Base-by-base conservation (phyloP, 2,888 invertebrate species). In the Acheta domesticus region DNA sequence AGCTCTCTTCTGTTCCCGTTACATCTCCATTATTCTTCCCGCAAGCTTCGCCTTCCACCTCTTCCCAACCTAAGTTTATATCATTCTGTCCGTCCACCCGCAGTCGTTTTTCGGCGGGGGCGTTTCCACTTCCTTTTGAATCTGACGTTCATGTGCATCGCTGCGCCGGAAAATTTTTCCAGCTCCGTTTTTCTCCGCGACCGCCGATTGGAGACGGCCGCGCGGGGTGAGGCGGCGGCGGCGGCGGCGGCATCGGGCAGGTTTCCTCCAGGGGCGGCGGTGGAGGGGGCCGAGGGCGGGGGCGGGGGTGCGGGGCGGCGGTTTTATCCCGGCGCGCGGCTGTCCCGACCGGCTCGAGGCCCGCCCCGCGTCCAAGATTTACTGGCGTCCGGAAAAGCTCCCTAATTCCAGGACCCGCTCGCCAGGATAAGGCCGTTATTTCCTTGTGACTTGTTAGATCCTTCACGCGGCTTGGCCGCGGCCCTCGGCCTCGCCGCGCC, bases 351-450 rank as follows among this genome's bases (percentile, higher is more conserved):
- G 75, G 36, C 75, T 75, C 75, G 20, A 16, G 21, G 23, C 75
- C 21, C 23, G 36, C 21, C 76, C n/a, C 49, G n/a, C 76, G 11
- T 11, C 78, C 75, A 73, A 80, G 80, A 80, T 80, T 80, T 80
- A 80, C 80, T 77, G 80, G 77, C 77, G 74, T 75, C 77, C 19
- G 23, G 75, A 74, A 79, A 79, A 80, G 77, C 80, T 80, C 79
- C 80, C 77, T 80, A 80, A 80, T 80, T 79, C 80, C 80, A 62
- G 21, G 77, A 79, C 77, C 62, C 74, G 80, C 49, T 23, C 48
- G 36, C 48, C 16, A 48, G 76, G 76, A 76, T 76, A 76, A 76
- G 48, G 48, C 48, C 76, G 76, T 76, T 76, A 76, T 49, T 76
- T 76, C 76, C 76, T 49, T 76, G 76, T 76, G 76, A 76, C 76